Base-by-base conservation (phyloP, 2,888 invertebrate genomes). In the Pandemis cinnamomeana region DNA sequence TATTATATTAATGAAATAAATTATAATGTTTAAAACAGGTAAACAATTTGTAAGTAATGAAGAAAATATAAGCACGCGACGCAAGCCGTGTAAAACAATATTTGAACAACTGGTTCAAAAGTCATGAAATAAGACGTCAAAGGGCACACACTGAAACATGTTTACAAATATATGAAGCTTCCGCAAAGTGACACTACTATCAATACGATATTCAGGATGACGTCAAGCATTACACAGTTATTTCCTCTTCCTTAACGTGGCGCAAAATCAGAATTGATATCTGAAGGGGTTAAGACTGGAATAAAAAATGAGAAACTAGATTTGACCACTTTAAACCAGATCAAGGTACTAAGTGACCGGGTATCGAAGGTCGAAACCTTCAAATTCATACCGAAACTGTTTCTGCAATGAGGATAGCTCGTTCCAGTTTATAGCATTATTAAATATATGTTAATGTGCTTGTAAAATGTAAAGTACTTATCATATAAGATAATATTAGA, bases 11-110 rank as follows among this genome's bases (percentile, higher is more conserved):
- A 8, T 55, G 55, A 55, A 55, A 8, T 27, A 27, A 27, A 5
- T 10, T 44, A n/a, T 7, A 5, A 46, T 46, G 46, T 61, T 61
- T 61, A 41, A 4, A 0, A 41, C 11, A n/a, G 0, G 5, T 79
- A 80, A 83, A 83, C 82, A 82, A 82, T 79, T 62, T 75, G 74
- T 71, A 80, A 77, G 71, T 78, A 74, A 77, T 36, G 75, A 48
- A 66, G 13, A 74, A 68, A 15, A 75, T 41, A 53, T 44, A 58
- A 41, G 67, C 72, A 77, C 71, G 76, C 71, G 66, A 71, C 55
- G 41, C 66, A 68, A 73, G 67, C 46, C 71, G 20, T 41, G 44
- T n/a, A 64, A 68, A 64, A 62, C 27, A 71, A 75, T 78, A 73
- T 79, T 78, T 77, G 60, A 27, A 77, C 80, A 79, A 69, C 63